A percentile compares a stretch with the other conserved stretches of the same genome.
Conservation (phyloP, 2,797 vertebrate genomes). For the Merluccius polli region DNA sequence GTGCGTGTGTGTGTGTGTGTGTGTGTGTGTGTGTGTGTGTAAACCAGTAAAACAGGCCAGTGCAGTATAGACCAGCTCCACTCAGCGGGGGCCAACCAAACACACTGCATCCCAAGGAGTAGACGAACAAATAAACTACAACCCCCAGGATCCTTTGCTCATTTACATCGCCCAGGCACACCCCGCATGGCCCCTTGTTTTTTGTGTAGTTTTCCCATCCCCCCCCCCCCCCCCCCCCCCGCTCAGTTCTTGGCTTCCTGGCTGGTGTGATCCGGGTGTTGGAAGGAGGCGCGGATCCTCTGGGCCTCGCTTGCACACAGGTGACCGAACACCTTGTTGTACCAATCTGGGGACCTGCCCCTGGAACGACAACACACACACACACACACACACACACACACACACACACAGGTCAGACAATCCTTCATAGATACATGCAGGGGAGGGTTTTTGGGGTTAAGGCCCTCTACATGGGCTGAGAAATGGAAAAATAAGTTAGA, state of each 20-base stretch:
- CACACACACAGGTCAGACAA: neutral
- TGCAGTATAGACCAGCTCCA: conserved; percentile 35
- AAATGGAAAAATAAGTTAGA: neutral
- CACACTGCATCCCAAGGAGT: conserved; percentile 11
- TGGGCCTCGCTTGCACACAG: conserved; percentile 85
- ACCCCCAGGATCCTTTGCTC: neutral
- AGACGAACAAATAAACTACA: neutral
- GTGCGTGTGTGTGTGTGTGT: conserved; percentile 25
- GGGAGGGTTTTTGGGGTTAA: neutral
- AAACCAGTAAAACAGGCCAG: conserved; percentile 22
- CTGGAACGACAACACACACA: conserved; percentile 56
- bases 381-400: neutral
- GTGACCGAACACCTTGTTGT: conserved; percentile 90
- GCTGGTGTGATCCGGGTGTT: conserved; percentile 74
- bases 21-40: conserved; percentile 33
- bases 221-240: neutral
- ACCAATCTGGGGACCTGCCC: conserved; percentile 92
- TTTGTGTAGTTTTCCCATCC: neutral
- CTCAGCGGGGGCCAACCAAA: conserved; percentile 41
- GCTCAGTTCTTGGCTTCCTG: conserved; percentile 77
- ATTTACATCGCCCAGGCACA: neutral
- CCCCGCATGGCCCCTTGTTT: neutral
- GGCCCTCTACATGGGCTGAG: neutral
- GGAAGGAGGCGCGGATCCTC: conserved; percentile 87
- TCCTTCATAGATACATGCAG: neutral